Conservation (phyloP, 2,797 vertebrate species). For the Microchirus variegatus region DNA sequence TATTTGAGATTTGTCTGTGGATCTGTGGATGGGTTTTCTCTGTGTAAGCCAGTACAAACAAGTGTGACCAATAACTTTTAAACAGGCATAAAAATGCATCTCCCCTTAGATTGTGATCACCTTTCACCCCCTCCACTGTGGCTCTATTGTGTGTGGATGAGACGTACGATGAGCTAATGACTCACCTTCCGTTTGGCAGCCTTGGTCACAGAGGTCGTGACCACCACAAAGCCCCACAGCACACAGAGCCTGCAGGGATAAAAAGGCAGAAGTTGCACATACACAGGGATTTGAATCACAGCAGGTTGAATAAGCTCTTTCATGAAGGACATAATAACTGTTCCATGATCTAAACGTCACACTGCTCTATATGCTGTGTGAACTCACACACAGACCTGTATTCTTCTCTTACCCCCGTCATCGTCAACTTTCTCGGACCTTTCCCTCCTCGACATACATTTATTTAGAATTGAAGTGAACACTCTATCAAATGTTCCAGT, state of each 20-base stretch:
- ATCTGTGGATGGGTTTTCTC: background rate
- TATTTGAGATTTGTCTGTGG: background rate
- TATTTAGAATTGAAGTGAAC: slow-evolving; percentile 27
- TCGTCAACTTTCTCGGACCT: slow-evolving; percentile 5
- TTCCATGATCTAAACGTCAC: slow-evolving; percentile 51
- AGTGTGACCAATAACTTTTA: background rate
- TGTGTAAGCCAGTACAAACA: background rate
- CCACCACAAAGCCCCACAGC: slow-evolving; percentile 76
- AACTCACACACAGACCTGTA: slow-evolving; percentile 39
- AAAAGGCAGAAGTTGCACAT: slow-evolving; percentile 22
- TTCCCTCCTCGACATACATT: slow-evolving; percentile 21
- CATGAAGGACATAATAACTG: slow-evolving; percentile 8
- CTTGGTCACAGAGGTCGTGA: slow-evolving; percentile 70
- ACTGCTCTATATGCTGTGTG: slow-evolving; percentile 6
- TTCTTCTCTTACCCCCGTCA: slow-evolving; percentile 24
- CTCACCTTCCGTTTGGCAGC: slow-evolving; percentile 79
- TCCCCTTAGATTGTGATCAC: slow-evolving; percentile 10
- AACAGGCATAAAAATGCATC: background rate
- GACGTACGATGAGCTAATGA: slow-evolving; percentile 49
- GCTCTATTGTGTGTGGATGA: slow-evolving; percentile 29
- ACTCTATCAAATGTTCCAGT: slow-evolving; percentile 59
- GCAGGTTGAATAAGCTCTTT: slow-evolving; percentile 44
- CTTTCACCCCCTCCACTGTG: slow-evolving; percentile 25
- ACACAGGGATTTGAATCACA: slow-evolving; percentile 31
- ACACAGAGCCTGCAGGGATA: slow-evolving; percentile 69